These are phyloP conservation scores for Ianthella basta DNA, from an alignment of 37 sponge, comb jelly and placozoan genomes.

Conservation along the genomic window DNA sequence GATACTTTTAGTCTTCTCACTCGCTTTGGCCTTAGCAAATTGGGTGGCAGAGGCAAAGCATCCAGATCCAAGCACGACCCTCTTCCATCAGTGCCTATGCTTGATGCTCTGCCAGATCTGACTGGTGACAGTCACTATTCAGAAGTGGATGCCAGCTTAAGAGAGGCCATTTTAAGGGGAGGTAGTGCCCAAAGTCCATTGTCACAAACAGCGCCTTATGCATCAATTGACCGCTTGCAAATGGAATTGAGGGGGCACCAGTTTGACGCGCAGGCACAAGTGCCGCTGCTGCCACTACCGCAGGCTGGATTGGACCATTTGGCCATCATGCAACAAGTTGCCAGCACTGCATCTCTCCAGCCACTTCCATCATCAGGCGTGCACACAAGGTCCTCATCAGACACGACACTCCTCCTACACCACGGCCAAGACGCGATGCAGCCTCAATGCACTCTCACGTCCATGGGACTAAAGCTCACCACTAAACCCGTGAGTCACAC, in stretches of 20 bases:
- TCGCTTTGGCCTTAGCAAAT: neutral
- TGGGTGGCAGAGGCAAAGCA: neutral
- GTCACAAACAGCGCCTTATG: neutral
- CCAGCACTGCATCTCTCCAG: neutral
- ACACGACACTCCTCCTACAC: neutral
- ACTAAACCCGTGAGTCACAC: slow-evolving; percentile 1
- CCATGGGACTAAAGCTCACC: neutral
- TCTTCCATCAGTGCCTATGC: neutral
- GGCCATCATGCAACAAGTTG: neutral
- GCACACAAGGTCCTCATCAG: neutral
- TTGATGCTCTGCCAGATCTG: neutral
- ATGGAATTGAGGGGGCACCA: neutral
- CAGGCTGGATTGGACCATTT: neutral
- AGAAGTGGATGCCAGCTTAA: neutral
- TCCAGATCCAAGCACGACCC: slow-evolving; percentile 11
- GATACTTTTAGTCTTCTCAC: neutral
- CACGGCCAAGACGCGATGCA: too few relatives aligned
- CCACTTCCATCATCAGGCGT: neutral
- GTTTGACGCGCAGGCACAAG: neutral
- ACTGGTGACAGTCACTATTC: neutral
- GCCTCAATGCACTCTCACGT: neutral
- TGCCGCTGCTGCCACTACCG: neutral
- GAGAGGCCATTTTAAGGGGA: neutral
- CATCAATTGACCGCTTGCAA: slow-evolving; percentile 4
- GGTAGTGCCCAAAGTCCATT: neutral